Evolutionary conservation across 2,113 vertebrate species (phyloP).

Genomic region (Chaetura pelagica): DNA sequence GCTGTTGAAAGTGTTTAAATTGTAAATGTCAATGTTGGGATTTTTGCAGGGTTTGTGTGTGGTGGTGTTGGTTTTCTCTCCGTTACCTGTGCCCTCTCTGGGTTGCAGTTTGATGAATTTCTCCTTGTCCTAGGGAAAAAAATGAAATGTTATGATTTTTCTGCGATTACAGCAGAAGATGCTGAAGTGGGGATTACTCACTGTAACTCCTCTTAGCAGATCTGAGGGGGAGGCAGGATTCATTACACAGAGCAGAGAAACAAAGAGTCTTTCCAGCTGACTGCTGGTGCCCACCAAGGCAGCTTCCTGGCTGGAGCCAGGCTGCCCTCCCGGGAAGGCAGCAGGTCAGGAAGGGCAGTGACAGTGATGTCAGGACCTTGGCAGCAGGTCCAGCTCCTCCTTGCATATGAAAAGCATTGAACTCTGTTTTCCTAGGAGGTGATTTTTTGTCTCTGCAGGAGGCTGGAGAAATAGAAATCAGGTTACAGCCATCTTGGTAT

Average conservation of each 20-base stretch:
- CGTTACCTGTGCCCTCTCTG: not conserved
- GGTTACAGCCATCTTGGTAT: not conserved
- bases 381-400: not conserved
- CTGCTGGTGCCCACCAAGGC: slow-evolving; percentile 22
- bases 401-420: accelerated
- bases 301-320: not conserved
- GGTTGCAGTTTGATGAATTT: slow-evolving; percentile 68
- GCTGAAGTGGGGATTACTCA: slow-evolving; percentile 42
- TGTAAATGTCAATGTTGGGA: slow-evolving; percentile 75
- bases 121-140: slow-evolving; percentile 28
- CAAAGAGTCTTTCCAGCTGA: slow-evolving; percentile 25
- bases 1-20: slow-evolving; percentile 75
- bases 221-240: slow-evolving; percentile 72
- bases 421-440: not conserved
- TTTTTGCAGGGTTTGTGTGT: not conserved
- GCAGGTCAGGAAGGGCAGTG: not conserved
- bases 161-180: slow-evolving; percentile 26
- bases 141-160: slow-evolving; percentile 32
- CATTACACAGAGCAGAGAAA: slow-evolving; percentile 56
- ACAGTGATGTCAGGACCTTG: accelerated
- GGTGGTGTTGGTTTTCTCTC: not conserved
- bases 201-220: slow-evolving; percentile 45
- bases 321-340: slow-evolving; percentile 23
- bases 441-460: not conserved
- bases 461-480: not conserved